Base-by-base conservation (phyloP, 1,140 invertebrate species). In the Adelges cooleyi region DNA sequence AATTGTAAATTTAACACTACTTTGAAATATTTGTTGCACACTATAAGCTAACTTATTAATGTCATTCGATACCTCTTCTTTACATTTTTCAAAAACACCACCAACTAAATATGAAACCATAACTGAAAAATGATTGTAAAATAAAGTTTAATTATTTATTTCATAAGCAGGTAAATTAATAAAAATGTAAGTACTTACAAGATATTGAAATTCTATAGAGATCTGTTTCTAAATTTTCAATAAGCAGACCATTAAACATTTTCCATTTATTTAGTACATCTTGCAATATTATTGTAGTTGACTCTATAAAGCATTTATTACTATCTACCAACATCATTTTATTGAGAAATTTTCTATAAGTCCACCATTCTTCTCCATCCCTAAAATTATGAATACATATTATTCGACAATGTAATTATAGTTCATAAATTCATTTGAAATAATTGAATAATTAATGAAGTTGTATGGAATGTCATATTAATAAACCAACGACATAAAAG, bases 311-410 rank as follows among this genome's bases (percentile, higher is more conserved):
- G 29, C 11, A 27, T 33, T 65, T 22, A 42, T 77, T 72, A 46
- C 76, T 69, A 29, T 79, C 76, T 70, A 78, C 78, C 25, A 92
- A 75, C 65, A 93, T 75, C 67, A 84, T 72, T 73, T 82, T 84
- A 73, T 90, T 91, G 72, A 91, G 76, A 68, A 85, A 81, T 71
- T 80, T 78, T 29, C 90, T 77, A 65, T 77, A 75, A 27, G 80
- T 72, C 66, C 83, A 72, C 90, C 90, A 92, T 74, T 91, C 86
- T 52, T 84, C 77, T 3, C 86, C 89, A 67, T 90, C 79, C 84
- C 84, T 86, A 69, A 52, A 69, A 59, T n/a, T n/a, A n/a, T n/a
- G n/a, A 33, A 66, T 27, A 59, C 51, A 65, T 36, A 36, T 36
- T 44, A 33, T 13, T 25, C 25, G 15, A 15, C 1, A 66, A 40